Evolutionary conservation across 1,140 invertebrate genomes (phyloP), one percentile per base, ranked within the genome.

Genomic region (Danaus plexippus): DNA sequence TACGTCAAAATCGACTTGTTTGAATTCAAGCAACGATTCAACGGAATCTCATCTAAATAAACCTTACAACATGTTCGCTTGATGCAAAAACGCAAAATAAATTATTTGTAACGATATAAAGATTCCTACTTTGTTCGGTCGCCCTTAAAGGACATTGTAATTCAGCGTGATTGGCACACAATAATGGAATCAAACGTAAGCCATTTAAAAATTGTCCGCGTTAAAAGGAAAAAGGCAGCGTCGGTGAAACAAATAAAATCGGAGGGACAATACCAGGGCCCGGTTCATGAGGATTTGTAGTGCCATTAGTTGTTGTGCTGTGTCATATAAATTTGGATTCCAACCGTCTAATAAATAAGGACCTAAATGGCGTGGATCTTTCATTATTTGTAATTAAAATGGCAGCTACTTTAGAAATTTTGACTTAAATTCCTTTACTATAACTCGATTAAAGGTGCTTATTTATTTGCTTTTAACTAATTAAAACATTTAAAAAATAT

Each of bases 81-180:
- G 57, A 70, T 60, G 61, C 71, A 73, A 79, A 80, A 79, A 71
- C 62, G 71, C 66, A 84, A 83, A 83, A 75, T 72, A 80, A 77
- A 85, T 75, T 71, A 79, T 79, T 80, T 81, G 75, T 76, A 77
- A 75, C 67, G 77, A 74, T 76, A 77, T 73, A 75, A 78, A 76
- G 69, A 80, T 71, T 77, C 73, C 69, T 72, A 69, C 75, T 67
- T 72, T 73, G 79, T 80, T 83, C 84, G 80, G 77, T 62, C 63
- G 67, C 68, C 59, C 63, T 59, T 73, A 87, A 85, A 81, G 80
- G 79, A 87, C 81, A 87, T 85, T 83, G 84, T 87, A 84, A 84
- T 83, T 87, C 84, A 84, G 66, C 52, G 66, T 85, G 84, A 87
- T 87, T 87, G 84, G 84, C 84, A 87, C 77, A 87, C 84, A 87